Evolutionary conservation across 2,113 vertebrate genomes (phyloP).

Genomic region (Eolophus roseicapilla): DNA sequence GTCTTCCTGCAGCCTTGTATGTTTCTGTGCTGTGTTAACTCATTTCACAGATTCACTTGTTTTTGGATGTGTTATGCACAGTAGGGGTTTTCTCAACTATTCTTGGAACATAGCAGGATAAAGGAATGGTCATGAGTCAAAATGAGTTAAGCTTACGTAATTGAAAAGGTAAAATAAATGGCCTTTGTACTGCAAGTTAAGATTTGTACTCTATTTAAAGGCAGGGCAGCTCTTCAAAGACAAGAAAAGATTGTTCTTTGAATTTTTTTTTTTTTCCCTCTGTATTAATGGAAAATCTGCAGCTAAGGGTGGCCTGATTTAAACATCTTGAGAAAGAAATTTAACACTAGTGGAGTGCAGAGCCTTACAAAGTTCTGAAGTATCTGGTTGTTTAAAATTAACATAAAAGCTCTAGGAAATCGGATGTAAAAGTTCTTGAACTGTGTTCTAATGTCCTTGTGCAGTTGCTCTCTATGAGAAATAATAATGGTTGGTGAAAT

Average conservation of each 20-base stretch:
- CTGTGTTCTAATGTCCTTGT: neutral
- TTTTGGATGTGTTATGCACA: neutral
- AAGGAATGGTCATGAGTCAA: neutral
- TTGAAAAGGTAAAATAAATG: neutral
- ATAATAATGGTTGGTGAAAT: neutral
- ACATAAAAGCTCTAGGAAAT: neutral
- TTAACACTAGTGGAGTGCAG: neutral
- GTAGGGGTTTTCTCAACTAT: neutral
- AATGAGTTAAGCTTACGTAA: neutral
- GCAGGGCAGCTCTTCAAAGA: neutral
- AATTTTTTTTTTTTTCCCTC: too few species aligned
- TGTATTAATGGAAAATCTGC: neutral
- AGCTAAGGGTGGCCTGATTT: neutral
- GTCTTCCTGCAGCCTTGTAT: neutral
- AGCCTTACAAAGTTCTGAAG: neutral
- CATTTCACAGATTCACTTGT: neutral
- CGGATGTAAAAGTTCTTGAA: neutral
- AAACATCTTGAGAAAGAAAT: neutral
- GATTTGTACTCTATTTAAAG: neutral
- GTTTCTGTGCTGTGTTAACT: neutral
- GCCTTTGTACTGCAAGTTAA: neutral
- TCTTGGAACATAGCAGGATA: neutral
- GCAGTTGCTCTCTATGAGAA: neutral
- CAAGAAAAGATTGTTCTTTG: neutral
- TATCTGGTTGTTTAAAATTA: neutral